Percentiles rank a stretch among this genome's conserved stretches.
These are phyloP conservation scores for Mylabris sibirica DNA, from an alignment of 2,888 invertebrate species.

Conservation along the genomic window DNA sequence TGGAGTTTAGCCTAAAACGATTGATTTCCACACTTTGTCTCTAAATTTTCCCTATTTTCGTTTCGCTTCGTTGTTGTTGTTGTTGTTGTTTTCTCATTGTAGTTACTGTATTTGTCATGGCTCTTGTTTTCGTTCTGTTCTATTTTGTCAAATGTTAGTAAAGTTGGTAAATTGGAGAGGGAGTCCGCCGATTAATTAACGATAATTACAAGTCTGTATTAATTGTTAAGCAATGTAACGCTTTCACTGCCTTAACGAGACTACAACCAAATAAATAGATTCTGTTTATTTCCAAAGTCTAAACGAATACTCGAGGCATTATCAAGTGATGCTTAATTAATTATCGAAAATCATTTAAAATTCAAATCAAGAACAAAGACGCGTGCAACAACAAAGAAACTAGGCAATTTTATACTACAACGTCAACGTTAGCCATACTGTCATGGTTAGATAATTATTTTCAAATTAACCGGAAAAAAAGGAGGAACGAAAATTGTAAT, in stretches of 20 bases:
- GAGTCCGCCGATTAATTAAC: neutral
- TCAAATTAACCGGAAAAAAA: neutral
- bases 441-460: neutral
- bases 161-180: neutral
- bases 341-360: constrained; percentile 1
- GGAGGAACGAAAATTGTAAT: neutral
- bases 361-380: neutral
- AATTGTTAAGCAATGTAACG: neutral
- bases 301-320: neutral
- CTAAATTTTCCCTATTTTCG: neutral
- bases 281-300: neutral
- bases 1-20: neutral
- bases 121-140: neutral
- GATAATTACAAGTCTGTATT: constrained; percentile 3
- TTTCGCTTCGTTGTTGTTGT: neutral
- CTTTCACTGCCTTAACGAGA: neutral
- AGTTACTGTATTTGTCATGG: neutral
- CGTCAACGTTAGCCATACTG: neutral
- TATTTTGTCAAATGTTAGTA: neutral
- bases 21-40: neutral
- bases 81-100: neutral
- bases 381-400: too few species aligned
- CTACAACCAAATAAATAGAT: neutral
- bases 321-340: constrained; percentile 3
- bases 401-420: neutral